Percentiles rank a stretch among this genome's conserved stretches.
Evolutionary conservation across 2,113 vertebrate species (phyloP).

Genomic region (Fulmarus glacialis): DNA sequence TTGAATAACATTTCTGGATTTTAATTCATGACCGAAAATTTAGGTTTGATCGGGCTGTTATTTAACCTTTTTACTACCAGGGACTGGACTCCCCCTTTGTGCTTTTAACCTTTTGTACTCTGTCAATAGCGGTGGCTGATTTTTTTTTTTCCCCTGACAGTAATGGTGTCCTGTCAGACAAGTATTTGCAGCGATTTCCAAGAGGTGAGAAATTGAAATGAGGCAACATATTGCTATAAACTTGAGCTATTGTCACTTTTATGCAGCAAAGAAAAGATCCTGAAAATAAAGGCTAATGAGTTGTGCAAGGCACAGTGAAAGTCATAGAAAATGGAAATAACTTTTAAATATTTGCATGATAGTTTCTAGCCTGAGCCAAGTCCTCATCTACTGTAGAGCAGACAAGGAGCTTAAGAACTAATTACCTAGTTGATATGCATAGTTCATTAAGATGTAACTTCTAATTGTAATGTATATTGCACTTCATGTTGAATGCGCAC

Average conservation of each 20-base stretch:
- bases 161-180: not conserved
- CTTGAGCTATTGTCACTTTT: not conserved
- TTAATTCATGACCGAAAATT: not conserved
- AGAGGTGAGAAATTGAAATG: not conserved
- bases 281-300: constrained; percentile 51
- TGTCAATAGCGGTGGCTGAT: not conserved
- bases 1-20: not conserved
- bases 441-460: constrained; percentile 61
- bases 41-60: not conserved
- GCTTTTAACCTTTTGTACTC: not conserved
- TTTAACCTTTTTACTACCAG: not conserved
- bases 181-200: not conserved
- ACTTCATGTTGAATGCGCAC: not conserved
- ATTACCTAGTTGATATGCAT: constrained; percentile 29
- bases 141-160: not conserved
- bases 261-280: not conserved
- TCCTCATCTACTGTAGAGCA: not conserved
- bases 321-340: not conserved
- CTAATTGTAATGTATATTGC: constrained; percentile 39
- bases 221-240: not conserved
- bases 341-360: not conserved
- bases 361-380: not conserved
- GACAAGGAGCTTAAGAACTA: constrained; percentile 40
- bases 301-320: not conserved
- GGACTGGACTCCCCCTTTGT: not conserved